Base-by-base conservation (phyloP, 2,113 vertebrate species). In the Thalassoma bifasciatum region DNA sequence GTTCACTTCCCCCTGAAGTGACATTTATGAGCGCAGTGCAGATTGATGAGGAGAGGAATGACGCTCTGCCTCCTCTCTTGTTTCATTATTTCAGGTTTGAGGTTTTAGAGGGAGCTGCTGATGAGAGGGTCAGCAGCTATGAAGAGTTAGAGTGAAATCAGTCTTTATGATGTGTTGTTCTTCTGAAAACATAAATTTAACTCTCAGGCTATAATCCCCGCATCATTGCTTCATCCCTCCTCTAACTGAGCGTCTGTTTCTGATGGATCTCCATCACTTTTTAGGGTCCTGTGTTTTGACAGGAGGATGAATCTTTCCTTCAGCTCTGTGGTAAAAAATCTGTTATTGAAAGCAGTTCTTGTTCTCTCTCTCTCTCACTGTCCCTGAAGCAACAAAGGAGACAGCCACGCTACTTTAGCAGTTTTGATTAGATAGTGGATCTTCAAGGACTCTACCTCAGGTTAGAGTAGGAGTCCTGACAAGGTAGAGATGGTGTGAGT, bases 1-100 rank as follows among this genome's bases (percentile, higher is more conserved):
- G 77, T 86, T 90, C 84, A 81, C 75, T 87, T 89, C 85, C 82
- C 77, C 61, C 46, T 40, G 42, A 73, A 62, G 57, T 84, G 88
- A 88, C 86, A 87, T 86, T 92, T 88, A 92, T 83, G 83, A 82
- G 82, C 40, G 4, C 36, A 2, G 34, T 4, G 17, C 75, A 79
- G 86, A 90, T 82, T 83, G 75, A 89, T 88, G 72, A 77, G 19
- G 58, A 36, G 69, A 22, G 54, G 66, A 77, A 77, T 23, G 11
- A 76, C 72, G 73, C 54, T 30, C 46, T 42, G 42, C 75, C 72
- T 72, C 56, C 60, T 22, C 37, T 57, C 79, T 46, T 47, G 49
- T 84, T 85, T 80, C 34, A 74, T 77, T 44, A 61, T 56, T 71
- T 75, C 23, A 6, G 40, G 65, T 86, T 56, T 6, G 17, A 47